phyloP scores from a whole-genome alignment of 2,113 vertebrate genomes.

The Laticauda laticaudata region DNA sequence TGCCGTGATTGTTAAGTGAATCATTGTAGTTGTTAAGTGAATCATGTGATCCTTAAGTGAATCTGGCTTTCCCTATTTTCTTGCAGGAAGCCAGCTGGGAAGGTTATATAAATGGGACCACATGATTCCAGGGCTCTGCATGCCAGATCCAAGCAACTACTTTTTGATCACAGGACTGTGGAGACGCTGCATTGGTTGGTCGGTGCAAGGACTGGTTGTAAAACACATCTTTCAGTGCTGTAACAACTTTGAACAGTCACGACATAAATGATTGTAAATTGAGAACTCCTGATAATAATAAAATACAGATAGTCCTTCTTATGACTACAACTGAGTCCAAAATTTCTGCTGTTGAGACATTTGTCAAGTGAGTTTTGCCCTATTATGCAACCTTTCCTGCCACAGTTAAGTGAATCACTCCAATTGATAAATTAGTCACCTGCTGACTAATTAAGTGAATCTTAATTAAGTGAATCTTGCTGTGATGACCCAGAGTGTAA shows the following conservation, averaged over 20 bases:
- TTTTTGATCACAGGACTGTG: background rate
- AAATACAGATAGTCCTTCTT: background rate
- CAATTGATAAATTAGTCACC: background rate
- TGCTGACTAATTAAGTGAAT: background rate
- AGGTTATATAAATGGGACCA: background rate
- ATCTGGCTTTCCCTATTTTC: background rate
- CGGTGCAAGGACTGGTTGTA: background rate
- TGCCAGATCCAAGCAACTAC: background rate
- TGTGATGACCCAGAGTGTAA: too few relatives aligned
- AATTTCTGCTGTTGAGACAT: background rate
- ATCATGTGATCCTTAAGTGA: background rate
- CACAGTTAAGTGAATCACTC: background rate
- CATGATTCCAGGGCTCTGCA: too few relatives aligned
- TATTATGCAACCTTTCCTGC: background rate
- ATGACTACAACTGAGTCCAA: background rate
- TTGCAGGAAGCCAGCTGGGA: background rate
- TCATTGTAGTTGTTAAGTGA: background rate
- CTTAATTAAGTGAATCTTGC: background rate
- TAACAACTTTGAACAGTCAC: background rate
- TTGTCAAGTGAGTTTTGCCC: background rate
- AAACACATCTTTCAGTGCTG: background rate
- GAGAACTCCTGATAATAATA: background rate
- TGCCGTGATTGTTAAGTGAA: background rate
- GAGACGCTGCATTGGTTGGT: background rate
- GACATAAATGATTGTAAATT: background rate